Conservation (phyloP, 92 coral and sea anemone genomes). For the Hydrozoanthus gracilis region DNA sequence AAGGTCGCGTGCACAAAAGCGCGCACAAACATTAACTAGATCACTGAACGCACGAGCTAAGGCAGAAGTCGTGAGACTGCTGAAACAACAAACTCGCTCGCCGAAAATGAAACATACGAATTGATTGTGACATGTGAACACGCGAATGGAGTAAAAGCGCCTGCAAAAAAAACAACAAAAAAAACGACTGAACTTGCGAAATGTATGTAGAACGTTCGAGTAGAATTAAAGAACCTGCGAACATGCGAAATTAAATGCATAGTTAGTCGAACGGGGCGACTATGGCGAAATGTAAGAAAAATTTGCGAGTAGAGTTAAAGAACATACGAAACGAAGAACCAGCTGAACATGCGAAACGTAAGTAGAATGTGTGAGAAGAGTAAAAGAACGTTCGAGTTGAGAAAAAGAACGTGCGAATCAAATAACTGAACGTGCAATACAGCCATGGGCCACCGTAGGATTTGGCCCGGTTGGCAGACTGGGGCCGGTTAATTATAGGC, state of each 20-base stretch:
- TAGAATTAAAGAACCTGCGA: not conserved
- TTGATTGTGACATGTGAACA: no score
- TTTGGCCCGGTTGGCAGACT: no score
- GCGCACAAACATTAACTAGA: not conserved
- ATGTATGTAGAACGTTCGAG: not conserved
- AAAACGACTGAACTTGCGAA: no score
- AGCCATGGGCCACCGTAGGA: no score
- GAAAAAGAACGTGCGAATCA: not conserved
- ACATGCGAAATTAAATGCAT: not conserved
- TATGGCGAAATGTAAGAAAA: no score
- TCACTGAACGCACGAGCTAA: constrained; percentile 1
- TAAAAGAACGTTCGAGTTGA: not conserved
- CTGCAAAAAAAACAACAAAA: no score
- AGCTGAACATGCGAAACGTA: not conserved
- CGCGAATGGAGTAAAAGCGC: no score
- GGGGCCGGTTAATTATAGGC: no score
- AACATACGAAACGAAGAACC: not conserved
- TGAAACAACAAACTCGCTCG: not conserved
- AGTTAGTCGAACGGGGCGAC: no score
- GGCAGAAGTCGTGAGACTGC: not conserved
- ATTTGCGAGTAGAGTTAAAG: not conserved
- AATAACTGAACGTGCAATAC: not conserved
- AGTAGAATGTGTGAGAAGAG: not conserved
- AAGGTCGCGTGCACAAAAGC: not conserved
- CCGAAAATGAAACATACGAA: no score